These are phyloP conservation scores for Amphipyra berbera DNA, from an alignment of 2,888 invertebrate species.

Conservation along the genomic window DNA sequence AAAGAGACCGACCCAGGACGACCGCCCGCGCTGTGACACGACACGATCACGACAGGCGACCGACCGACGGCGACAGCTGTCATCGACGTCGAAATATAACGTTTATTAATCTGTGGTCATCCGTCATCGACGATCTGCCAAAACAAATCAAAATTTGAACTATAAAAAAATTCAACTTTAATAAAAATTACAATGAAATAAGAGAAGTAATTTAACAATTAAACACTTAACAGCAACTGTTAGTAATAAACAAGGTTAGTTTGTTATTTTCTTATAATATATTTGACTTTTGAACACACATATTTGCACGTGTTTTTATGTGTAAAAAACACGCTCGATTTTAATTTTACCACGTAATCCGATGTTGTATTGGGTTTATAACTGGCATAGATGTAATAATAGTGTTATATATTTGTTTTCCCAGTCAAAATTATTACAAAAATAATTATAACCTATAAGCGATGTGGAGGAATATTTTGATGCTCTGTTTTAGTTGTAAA, in stretches of 20 bases:
- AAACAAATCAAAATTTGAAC: conserved; percentile 35
- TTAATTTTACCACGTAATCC: background rate
- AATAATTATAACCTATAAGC: conserved; percentile 32
- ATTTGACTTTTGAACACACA: background rate
- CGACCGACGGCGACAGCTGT: too few species aligned
- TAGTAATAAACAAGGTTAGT: conserved; percentile 23
- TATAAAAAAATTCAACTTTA: conserved; percentile 23
- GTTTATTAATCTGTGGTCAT: too few species aligned
- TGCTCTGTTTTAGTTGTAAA: too few species aligned
- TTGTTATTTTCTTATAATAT: background rate
- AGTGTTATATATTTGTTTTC: background rate
- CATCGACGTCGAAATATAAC: too few species aligned
- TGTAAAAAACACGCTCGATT: conserved; percentile 1
- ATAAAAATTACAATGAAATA: conserved; percentile 16
- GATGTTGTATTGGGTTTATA: background rate
- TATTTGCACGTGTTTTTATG: conserved; percentile 26
- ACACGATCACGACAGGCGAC: too few species aligned
- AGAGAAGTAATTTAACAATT: background rate
- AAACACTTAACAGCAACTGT: conserved; percentile 1
- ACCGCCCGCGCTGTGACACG: too few species aligned
- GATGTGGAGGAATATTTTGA: too few species aligned
- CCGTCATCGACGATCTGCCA: conserved; percentile 2
- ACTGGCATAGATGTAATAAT: background rate
- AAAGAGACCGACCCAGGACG: too few species aligned
- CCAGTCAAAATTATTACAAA: background rate